Conservation (phyloP, 1,140 invertebrate genomes). For the Phymastichus coffea region DNA sequence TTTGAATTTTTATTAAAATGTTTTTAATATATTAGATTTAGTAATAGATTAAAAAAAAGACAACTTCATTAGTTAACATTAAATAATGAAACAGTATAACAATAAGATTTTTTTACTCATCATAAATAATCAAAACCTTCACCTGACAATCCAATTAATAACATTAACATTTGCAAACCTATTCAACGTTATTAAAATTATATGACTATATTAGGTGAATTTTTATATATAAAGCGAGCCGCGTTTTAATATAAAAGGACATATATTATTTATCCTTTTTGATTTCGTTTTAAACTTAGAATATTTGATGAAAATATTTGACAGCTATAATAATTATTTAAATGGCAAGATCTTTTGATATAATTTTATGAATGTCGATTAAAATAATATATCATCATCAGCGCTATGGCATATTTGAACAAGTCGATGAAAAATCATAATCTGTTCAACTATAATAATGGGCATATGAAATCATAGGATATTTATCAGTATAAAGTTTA, state of each 20-base stretch:
- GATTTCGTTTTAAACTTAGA: too few relatives aligned
- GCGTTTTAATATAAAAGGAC: too few relatives aligned
- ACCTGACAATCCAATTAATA: conserved; percentile 25
- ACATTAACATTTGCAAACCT: conserved; percentile 16
- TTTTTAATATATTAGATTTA: conserved; percentile 7
- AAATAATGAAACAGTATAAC: conserved; percentile 27
- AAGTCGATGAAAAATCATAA: conserved; percentile 24
- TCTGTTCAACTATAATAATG: conserved; percentile 24
- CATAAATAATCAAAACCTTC: conserved; percentile 20
- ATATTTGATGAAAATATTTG: conserved; percentile 19
- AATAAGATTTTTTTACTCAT: conserved; percentile 6
- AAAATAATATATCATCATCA: conserved; percentile 21
- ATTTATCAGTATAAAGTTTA: too few relatives aligned
- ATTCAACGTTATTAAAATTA: conserved; percentile 7
- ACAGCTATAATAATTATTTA: conserved; percentile 20
- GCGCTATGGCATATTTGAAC: conserved; percentile 24
- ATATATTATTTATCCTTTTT: too few relatives aligned
- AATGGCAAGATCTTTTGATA: conserved; percentile 27
- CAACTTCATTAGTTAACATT: too few relatives aligned
- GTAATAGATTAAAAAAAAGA: conserved; percentile 12
- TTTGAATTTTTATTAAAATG: too few relatives aligned
- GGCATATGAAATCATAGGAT: conserved; percentile 22
- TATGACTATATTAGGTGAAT: too few relatives aligned
- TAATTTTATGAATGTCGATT: too few relatives aligned
- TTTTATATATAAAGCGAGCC: too few relatives aligned